These are phyloP conservation scores for Semnornis frantzii DNA, from an alignment of 2,113 vertebrate genomes.

Conservation along the genomic window DNA sequence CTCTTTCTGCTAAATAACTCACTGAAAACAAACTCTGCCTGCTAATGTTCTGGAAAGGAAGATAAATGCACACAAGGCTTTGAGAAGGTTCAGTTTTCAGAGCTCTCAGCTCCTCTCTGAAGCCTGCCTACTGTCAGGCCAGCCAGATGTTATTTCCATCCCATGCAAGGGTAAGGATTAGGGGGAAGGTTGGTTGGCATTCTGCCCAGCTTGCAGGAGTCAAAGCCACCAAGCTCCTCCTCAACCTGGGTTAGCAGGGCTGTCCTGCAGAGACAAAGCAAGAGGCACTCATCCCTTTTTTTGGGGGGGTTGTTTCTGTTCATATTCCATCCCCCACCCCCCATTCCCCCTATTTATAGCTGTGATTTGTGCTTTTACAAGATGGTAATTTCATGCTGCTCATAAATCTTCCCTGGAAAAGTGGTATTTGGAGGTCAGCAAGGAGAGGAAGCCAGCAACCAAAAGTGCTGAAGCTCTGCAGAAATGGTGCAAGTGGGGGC, in stretches of 20 bases:
- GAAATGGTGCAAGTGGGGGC: neutral
- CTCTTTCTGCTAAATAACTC: constrained; percentile 39
- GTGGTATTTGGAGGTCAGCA: constrained; percentile 18
- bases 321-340: neutral
- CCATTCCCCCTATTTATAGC: constrained; percentile 48
- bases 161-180: neutral
- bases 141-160: constrained; percentile 45
- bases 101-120: neutral
- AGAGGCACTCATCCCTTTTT: neutral
- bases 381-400: constrained; percentile 20
- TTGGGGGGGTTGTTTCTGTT: neutral
- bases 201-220: neutral
- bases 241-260: neutral
- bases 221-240: neutral
- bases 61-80: constrained; percentile 17
- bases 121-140: neutral
- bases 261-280: neutral
- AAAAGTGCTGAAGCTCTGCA: constrained; percentile 25
- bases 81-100: constrained; percentile 20
- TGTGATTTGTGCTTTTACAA: neutral
- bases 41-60: constrained; percentile 37
- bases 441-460: constrained; percentile 34
- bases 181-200: neutral
- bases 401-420: constrained; percentile 23
- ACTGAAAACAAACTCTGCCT: constrained; percentile 18